Base-by-base conservation (phyloP, 2,888 invertebrate species). In the Phortica okadai region DNA sequence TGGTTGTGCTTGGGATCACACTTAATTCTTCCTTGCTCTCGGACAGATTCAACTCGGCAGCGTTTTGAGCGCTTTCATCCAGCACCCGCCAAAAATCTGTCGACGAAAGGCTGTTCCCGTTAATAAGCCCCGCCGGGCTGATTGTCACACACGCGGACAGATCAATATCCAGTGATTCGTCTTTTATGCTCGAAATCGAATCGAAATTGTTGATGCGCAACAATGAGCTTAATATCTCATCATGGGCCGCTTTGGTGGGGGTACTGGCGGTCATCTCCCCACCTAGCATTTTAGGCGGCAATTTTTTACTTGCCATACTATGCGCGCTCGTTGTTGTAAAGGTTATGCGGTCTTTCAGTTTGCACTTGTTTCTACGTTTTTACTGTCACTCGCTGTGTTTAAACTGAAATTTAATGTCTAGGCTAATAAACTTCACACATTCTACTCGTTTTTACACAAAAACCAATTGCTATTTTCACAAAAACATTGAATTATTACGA, bases 121-220 rank as follows among this genome's bases (percentile, higher is more conserved):
- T 89, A 58, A 90, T 81, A 25, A 90, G 85, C 50, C 89, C 90
- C 0, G 89, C 83, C 0, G 91, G 88, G 73, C 87, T 89, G 69
- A 91, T 91, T 2, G 91, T 90, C 41, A 91, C 91, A 77, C 91
- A 91, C 42, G 91, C 91, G 62, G 91, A 91, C 74, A 90, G 80
- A 87, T 91, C 90, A 76, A 91, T 91, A 80, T 91, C 91, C 78
- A 91, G 81, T 66, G 91, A 91, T 77, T 91, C 91, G 75, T 91
- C 91, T 79, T 91, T 91, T 25, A 91, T 91, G 80, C 90, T 90
- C 67, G 91, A 91, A 81, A 91, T 90, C 8, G 91, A 91, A 80
- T 91, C 91, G 64, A 90, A 90, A 73, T 90, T 90, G 73, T 91
- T 91, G 77, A 90, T 89, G 72, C 90, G 90, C 75, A 91, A 78